Base-by-base conservation (phyloP, 2,888 invertebrate genomes). In the Pristionchus fissidentatus region DNA sequence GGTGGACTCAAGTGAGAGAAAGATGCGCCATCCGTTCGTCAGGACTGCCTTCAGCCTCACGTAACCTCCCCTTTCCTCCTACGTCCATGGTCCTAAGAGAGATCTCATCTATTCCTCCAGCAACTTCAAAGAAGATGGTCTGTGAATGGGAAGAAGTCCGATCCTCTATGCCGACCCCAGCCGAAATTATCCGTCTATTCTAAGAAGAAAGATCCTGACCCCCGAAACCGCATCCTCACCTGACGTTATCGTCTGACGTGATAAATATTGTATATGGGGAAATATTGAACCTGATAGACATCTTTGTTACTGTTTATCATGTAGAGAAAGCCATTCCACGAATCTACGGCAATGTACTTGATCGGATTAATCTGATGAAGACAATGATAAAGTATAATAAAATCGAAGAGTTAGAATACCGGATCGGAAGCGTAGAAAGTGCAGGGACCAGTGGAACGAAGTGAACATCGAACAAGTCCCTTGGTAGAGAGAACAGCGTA, bases 381-480 rank as follows among this genome's bases (percentile, higher is more conserved):
- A n/a, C 55, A 55, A 55, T 55, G 8, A 55, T 22, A 15, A 15
- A 15, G 55, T 8, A 55, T n/a, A 55, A 15, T 4, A 19, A 55
- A 55, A 55, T 55, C 15, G 52, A 52, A 3, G 15, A n/a, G 15
- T 3, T 57, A n/a, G 26, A 38, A 26, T 70, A 70, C 70, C n/a
- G 81, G 62, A 46, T 81, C 81, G 29, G 81, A 81, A 8, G 81
- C 81, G 32, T 81, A 81, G 66, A 81, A 81, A 32, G 81, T 81
- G 49, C 81, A 81, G 1, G 81, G 81, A 15, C 49, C 49, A 15
- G 81, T 43, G 32, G 81, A 26, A 46, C 32, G 32, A 60, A 81
- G 46, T 1, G 81, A 81, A 66, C 81, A 81, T 10, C 81, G 46
- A 38, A 81, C 41, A 32, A 81, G 52, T 22, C 60, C 81, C 22